Percentiles rank a stretch among this genome's conserved stretches.
phyloP scores from a whole-genome alignment of 2,888 invertebrate species.

The Stenurella melanura region DNA sequence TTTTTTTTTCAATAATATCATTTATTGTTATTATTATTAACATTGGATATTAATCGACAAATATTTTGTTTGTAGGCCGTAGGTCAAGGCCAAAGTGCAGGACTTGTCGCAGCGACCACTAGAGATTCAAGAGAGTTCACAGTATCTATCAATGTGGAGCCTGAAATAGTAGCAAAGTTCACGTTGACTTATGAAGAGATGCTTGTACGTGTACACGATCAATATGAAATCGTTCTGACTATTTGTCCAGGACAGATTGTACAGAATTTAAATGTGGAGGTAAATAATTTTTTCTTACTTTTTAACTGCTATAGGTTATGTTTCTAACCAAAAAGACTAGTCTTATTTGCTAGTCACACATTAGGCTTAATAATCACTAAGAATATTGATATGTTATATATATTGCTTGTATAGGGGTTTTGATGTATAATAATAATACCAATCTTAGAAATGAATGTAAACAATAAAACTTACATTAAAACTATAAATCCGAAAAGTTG shows the following conservation, averaged over 20 bases:
- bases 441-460: no score
- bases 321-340: no score
- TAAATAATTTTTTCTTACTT: slow-evolving; percentile 45
- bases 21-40: no score
- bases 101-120: slow-evolving; percentile 79
- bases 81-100: slow-evolving; percentile 77
- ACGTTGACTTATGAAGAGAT: slow-evolving; percentile 85
- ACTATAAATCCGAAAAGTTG: no score
- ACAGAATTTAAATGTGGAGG: slow-evolving; percentile 78
- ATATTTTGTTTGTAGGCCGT: slow-evolving; percentile 72
- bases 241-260: slow-evolving; percentile 81
- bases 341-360: no score
- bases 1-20: no score
- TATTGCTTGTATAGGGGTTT: no score
- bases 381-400: no score
- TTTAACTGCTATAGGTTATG: no score
- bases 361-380: no score
- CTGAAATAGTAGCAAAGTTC: slow-evolving; percentile 79
- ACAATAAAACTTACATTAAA: no score
- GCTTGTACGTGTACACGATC: slow-evolving; percentile 78
- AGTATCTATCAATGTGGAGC: slow-evolving; percentile 81
- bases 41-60: not conserved
- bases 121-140: slow-evolving; percentile 83
- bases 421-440: no score
- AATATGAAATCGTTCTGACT: slow-evolving; percentile 82